Base-by-base conservation (phyloP, 2,113 vertebrate genomes). In the Paradoxurus hermaphroditus region DNA sequence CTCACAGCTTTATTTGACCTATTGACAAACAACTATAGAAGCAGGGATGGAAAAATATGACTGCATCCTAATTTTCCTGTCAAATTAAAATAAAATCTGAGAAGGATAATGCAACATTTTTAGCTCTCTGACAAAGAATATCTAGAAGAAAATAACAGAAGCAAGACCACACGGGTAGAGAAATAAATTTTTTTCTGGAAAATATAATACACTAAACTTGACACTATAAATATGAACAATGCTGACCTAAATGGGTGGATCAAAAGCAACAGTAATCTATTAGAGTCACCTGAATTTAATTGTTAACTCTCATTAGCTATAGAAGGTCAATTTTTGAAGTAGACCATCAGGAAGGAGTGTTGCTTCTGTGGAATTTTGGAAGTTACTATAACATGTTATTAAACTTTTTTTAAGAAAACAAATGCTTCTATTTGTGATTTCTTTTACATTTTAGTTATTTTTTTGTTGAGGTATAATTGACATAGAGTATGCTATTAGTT, bases 111-210 rank as follows among this genome's bases (percentile, higher is more conserved):
- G 2, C 53, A 88, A 77, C 59, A 82, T 91, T 93, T 97, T 65
- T 95, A 94, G n/a, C 9, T 91, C 78, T 91, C 31, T 89, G 27
- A 56, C 36, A 94, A 85, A 44, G 21, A 82, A 85, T 82, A 70
- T n/a, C 84, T 63, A 93, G 41, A 95, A 29, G 46, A 65, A 88
- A 78, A 85, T 49, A 91, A 82, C 41, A 94, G n/a, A 97, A 82
- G 49, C 49, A 86, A 79, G 12, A 91, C 23, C 49, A 78, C 72
- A 95, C 1, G 15, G 9, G 8, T 82, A 67, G 13, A 92, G 59
- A 59, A 53, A 67, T 67, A 89, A 95, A 86, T 75, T 44, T 34
- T 93, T n/a, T 87, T 49, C 34, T 90, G 51, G 44, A 46, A 75
- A 86, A 87, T 59, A 53, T 7, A 81, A 84, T 31, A 53, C 27